Base-by-base conservation (phyloP, 1,140 invertebrate genomes). In the Drosophila pruinosa region DNA sequence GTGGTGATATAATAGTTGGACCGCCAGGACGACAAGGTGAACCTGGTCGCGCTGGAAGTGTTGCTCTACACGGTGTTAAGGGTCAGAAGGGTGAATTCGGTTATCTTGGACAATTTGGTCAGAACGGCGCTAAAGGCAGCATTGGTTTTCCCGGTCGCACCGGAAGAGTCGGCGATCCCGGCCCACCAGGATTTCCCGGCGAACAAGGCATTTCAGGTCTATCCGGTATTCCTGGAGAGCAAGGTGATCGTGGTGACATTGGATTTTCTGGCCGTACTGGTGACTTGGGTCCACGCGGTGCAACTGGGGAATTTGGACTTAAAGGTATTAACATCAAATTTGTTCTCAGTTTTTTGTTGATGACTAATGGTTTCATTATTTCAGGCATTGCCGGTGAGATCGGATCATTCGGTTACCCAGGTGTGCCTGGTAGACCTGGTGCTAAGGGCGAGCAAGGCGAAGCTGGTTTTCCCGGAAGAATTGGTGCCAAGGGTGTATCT, bases 51-150 rank as follows among this genome's bases (percentile, higher is more conserved):
- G 89, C 93, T 48, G 94, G 95, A 50, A 73, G 74, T 14, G 69
- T 70, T 12, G 95, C 95, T 4, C 90, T 74, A 14, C 64, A 82
- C n/a, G 95, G 95, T 4, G 8, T 68, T 1, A 94, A 94, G 89
- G 96, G 96, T 36, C 91, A 93, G 70, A 78, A 75, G 39, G 95
- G 95, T 47, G 90, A 92, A 1, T 72, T 77, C 75, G 90, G 90
- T 0, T 15, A n/a, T 3, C 53, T 19, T 1, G 80, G 78, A 15
- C 57, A 61, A 14, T 22, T 53, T 26, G 90, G 90, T 2, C 71
- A 59, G 21, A 75, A 75, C 12, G 90, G 90, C 10, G 74, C 61
- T 3, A 90, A 90, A 64, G 91, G 91, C n/a, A 89, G 61, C 67
- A 90, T 86, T 43, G 91, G 91, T 3, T 77, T n/a, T 34, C 91